phyloP scores from a whole-genome alignment of 2,888 invertebrate species.

The Rhaphigaster nebulosa region DNA sequence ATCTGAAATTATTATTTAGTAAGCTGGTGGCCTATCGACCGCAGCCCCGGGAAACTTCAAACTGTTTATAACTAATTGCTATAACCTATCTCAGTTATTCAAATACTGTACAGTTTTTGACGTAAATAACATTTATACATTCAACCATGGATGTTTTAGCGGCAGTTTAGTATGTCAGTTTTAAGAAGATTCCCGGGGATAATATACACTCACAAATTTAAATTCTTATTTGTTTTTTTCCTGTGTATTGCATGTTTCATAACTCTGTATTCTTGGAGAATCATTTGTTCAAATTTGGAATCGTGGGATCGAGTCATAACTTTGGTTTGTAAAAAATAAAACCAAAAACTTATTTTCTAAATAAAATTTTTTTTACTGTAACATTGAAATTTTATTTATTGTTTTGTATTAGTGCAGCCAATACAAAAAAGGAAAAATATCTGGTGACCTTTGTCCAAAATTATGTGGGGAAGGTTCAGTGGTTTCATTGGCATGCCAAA shows the following conservation, averaged over 20 bases:
- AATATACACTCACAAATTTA: constrained; percentile 63
- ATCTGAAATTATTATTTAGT: neutral
- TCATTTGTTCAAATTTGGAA: constrained; percentile 74
- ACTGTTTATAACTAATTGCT: neutral
- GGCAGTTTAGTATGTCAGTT: constrained; percentile 59
- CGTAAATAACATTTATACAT: neutral
- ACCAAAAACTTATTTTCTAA: constrained; percentile 3
- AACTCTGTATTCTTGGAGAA: constrained; percentile 73
- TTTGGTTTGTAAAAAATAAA: constrained; percentile 71
- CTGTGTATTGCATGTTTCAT: constrained; percentile 67
- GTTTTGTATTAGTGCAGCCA: constrained; percentile 62
- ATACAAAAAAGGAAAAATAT: constrained; percentile 54
- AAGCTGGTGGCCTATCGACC: neutral
- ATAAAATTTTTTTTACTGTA: constrained; percentile 45
- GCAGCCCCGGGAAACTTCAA: constrained; percentile 14
- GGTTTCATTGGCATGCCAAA: constrained; percentile 74
- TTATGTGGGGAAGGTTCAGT: constrained; percentile 74
- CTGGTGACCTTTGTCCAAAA: constrained; percentile 61
- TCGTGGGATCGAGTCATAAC: constrained; percentile 73
- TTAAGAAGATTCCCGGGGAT: constrained; percentile 64
- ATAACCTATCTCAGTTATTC: neutral
- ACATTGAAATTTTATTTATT: constrained; percentile 55
- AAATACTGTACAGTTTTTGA: neutral
- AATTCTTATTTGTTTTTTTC: constrained; percentile 56
- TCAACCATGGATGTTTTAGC: neutral